Evolutionary conservation across 2,888 invertebrate genomes (phyloP).

Genomic region (Cheilosia vernalis): DNA sequence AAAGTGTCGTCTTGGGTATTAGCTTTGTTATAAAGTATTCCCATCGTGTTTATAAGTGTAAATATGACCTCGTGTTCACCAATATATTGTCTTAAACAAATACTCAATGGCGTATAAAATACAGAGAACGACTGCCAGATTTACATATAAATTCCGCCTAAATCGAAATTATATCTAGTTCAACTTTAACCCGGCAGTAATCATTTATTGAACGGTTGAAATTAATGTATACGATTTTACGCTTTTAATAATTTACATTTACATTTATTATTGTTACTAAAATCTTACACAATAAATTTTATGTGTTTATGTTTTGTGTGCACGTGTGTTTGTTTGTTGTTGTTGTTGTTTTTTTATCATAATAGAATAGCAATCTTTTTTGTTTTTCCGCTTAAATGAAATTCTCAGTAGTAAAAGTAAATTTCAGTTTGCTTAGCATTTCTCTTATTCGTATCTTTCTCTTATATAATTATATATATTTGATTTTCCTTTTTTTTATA

Average conservation of each 20-base stretch:
- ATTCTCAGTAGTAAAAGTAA: conserved; percentile 58
- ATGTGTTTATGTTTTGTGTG: conserved; percentile 36
- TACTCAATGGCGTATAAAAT: too few species aligned
- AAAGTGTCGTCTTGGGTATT: too few species aligned
- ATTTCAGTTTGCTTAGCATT: conserved; percentile 54
- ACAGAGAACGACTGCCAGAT: too few species aligned
- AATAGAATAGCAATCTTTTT: background rate
- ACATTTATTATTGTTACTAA: conserved; percentile 74
- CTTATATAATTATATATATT: conserved; percentile 64
- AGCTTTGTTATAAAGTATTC: too few species aligned
- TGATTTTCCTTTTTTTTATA: conserved; percentile 53
- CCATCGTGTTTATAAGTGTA: too few species aligned
- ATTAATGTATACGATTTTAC: conserved; percentile 1
- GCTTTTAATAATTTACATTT: conserved; percentile 69
- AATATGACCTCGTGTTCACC: too few species aligned
- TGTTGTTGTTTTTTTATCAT: background rate
- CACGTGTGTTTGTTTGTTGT: conserved; percentile 23
- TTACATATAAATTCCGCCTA: too few species aligned
- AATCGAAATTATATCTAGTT: too few species aligned
- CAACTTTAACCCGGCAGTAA: background rate
- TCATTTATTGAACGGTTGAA: background rate
- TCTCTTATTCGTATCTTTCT: conserved; percentile 24
- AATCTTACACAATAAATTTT: conserved; percentile 67
- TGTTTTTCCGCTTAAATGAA: conserved; percentile 43
- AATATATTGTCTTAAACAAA: too few species aligned